phyloP scores from a whole-genome alignment of 2,797 vertebrate genomes.

The Phalloptychus januarius region DNA sequence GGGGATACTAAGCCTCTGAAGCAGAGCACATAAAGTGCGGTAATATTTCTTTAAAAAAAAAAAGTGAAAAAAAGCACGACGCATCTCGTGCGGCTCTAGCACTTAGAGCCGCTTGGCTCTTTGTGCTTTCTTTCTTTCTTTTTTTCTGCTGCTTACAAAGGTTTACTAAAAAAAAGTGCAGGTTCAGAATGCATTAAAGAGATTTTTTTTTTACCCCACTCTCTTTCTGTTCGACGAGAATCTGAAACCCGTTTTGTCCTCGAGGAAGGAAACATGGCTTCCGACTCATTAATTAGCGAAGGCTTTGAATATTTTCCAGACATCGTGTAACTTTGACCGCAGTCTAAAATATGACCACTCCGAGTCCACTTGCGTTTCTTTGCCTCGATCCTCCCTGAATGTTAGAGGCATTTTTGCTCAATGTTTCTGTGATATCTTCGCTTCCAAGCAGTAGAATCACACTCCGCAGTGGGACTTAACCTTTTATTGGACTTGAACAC shows the following conservation, averaged over 20 bases:
- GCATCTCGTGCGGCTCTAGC: neutral
- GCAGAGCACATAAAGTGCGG: fast-evolving
- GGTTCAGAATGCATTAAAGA: neutral
- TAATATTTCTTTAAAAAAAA: neutral
- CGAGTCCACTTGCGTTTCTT: neutral
- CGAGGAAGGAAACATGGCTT: neutral
- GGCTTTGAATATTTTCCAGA: neutral
- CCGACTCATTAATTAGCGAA: neutral
- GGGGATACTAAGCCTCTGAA: neutral
- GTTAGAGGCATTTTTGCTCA: neutral
- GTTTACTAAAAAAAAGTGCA: neutral
- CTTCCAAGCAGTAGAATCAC: too few relatives aligned
- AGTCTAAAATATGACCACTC: neutral
- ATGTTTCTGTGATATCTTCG: too few relatives aligned
- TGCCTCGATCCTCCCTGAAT: neutral
- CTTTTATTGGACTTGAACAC: too few relatives aligned
- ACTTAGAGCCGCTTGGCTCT: neutral
- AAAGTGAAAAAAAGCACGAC: neutral
- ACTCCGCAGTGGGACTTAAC: too few relatives aligned
- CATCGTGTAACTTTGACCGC: neutral
- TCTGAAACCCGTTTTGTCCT: neutral
- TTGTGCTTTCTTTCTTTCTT: neutral
- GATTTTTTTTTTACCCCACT: too few relatives aligned
- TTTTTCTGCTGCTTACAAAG: too few relatives aligned
- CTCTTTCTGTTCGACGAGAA: neutral